Conservation (phyloP, 2,888 invertebrate genomes). For the Platycnemis pennipes region DNA sequence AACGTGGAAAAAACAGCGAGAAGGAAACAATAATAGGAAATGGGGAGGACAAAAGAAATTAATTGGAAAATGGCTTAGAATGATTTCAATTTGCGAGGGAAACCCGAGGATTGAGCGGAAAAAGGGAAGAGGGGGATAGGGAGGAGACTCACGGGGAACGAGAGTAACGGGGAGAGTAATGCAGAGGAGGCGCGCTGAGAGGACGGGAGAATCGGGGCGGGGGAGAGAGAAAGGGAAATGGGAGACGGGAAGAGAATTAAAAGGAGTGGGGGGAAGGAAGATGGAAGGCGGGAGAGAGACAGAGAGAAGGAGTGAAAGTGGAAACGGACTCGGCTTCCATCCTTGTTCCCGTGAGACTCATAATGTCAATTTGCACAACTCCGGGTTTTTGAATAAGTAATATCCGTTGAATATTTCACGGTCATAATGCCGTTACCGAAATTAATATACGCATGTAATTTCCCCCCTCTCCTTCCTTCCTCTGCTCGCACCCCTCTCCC, state of each 20-base stretch:
- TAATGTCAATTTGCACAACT: slow-evolving; percentile 39
- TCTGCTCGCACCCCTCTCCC: neutral
- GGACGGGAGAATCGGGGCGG: neutral
- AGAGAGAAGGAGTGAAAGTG: neutral
- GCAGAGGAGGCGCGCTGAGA: neutral
- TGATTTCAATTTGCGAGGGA: slow-evolving; percentile 20
- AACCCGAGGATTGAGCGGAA: neutral
- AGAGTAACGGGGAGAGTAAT: neutral
- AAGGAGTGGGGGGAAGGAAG: neutral
- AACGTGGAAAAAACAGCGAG: neutral
- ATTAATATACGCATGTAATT: slow-evolving; percentile 39
- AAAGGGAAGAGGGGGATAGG: neutral
- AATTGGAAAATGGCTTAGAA: slow-evolving; percentile 22
- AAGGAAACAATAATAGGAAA: neutral
- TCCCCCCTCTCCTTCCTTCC: neutral
- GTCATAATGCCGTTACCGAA: slow-evolving; percentile 36
- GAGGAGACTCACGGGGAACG: neutral
- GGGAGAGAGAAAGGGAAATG: neutral
- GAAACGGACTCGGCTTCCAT: slow-evolving; percentile 28
- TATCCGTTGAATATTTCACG: slow-evolving; percentile 28
- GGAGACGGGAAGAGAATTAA: neutral
- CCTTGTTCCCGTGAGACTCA: slow-evolving; percentile 26
- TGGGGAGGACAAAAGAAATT: slow-evolving; percentile 18
- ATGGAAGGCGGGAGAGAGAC: neutral
- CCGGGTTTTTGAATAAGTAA: slow-evolving; percentile 39